These are phyloP conservation scores for Nicator chloris DNA, from an alignment of 2,113 vertebrate species.

Conservation along the genomic window DNA sequence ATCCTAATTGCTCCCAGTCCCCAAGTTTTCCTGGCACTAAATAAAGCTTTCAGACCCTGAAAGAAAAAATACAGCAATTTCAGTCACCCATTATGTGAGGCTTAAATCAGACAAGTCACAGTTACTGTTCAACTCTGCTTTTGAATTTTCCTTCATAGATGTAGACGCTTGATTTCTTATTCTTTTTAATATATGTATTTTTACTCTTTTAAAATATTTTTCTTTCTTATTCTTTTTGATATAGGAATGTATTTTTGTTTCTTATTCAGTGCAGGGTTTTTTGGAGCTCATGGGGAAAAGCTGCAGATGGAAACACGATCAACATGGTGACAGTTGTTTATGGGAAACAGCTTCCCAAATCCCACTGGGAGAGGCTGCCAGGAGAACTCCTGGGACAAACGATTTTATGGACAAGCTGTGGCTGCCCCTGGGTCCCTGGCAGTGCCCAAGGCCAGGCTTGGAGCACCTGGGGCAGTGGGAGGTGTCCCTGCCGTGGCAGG, in stretches of 20 bases:
- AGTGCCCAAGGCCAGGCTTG: background rate
- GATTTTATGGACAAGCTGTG: background rate
- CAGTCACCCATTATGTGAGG: background rate
- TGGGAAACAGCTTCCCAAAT: background rate
- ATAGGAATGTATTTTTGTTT: background rate
- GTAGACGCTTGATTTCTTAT: background rate
- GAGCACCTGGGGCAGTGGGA: background rate
- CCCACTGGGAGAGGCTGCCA: background rate
- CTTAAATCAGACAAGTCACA: background rate
- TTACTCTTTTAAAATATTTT: too few species aligned
- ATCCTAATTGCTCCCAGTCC: background rate
- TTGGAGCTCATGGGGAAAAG: background rate
- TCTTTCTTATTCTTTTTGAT: background rate
- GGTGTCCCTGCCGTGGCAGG: background rate
- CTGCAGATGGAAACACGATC: background rate
- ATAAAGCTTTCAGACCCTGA: background rate
- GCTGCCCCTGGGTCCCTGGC: background rate
- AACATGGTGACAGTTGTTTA: background rate
- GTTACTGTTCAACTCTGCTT: background rate
- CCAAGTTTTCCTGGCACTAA: background rate
- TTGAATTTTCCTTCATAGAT: background rate
- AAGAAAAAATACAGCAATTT: background rate
- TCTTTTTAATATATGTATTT: background rate
- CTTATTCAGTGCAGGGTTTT: background rate
- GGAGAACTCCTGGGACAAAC: background rate